A percentile compares a stretch with the other conserved stretches of the same genome.
Conservation (phyloP, 2,797 vertebrate species). For the Sebastes diaconus region DNA sequence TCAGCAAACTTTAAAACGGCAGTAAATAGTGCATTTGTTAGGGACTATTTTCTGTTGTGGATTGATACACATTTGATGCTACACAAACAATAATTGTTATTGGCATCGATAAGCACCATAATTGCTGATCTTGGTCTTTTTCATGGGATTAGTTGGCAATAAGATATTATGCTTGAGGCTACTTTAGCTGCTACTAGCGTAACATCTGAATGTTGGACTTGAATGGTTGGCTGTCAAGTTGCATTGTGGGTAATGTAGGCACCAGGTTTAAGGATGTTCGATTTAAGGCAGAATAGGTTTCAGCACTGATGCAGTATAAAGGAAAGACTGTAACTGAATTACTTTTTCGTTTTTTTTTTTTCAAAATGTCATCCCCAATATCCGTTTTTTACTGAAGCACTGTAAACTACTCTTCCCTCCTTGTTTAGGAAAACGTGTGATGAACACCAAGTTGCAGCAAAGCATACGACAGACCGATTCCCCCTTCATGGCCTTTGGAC, state of each 20-base stretch:
- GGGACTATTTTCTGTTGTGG: not conserved
- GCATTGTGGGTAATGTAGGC: not conserved
- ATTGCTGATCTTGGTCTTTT: not conserved
- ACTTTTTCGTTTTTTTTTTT: not conserved
- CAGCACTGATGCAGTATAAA: not conserved
- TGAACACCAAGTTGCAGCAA: conserved; percentile 46
- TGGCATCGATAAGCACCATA: not conserved
- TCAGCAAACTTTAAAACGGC: no score
- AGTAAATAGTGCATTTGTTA: no score
- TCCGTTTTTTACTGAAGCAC: not conserved
- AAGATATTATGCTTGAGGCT: not conserved
- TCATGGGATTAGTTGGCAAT: not conserved
- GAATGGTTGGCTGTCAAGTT: not conserved
- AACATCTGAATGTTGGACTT: not conserved
- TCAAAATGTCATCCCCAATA: not conserved
- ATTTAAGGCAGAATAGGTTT: not conserved
- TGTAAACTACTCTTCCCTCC: not conserved
- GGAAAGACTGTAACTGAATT: not conserved
- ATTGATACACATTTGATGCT: not conserved
- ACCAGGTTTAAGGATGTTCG: not conserved
- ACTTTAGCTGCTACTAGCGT: not conserved
- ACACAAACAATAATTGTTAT: not conserved
- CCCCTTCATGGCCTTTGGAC: conserved; percentile 28
- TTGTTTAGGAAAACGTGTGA: conserved; percentile 64
- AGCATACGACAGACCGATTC: not conserved